Conservation (phyloP, 2,797 vertebrate genomes). For the Anguilla marmorata region DNA sequence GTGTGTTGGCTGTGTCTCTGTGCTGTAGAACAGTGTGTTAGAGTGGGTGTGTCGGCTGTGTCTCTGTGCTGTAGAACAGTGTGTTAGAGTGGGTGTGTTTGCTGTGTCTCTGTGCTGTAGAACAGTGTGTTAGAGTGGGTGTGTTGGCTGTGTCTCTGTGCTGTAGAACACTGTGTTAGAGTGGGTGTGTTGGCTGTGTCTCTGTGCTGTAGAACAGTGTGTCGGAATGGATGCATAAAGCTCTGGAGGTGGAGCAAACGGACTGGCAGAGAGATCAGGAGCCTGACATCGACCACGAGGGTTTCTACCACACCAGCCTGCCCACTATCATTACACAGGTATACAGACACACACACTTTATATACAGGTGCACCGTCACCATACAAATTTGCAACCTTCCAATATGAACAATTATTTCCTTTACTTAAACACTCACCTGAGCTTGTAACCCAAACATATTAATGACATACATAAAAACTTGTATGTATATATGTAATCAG, state of each 20-base stretch:
- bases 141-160: constrained; percentile 38
- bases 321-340: constrained; percentile 92
- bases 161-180: constrained; percentile 82
- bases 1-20: not conserved
- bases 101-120: constrained; percentile 58
- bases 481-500: too few relatives aligned
- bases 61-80: constrained; percentile 69
- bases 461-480: too few relatives aligned
- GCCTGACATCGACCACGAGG: constrained; percentile 87
- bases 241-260: constrained; percentile 86
- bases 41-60: not conserved
- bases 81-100: constrained; percentile 85
- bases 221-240: constrained; percentile 93
- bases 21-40: not conserved
- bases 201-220: constrained; percentile 75
- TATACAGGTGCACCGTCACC: not conserved
- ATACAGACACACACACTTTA: not conserved
- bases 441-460: not conserved
- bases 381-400: not conserved
- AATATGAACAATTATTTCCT: not conserved
- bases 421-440: not conserved
- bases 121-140: constrained; percentile 90
- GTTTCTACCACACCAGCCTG: constrained; percentile 89
- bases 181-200: constrained; percentile 74
- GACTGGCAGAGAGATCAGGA: constrained; percentile 91